Base-by-base conservation (phyloP, 2,113 vertebrate genomes). In the Octodon degus region DNA sequence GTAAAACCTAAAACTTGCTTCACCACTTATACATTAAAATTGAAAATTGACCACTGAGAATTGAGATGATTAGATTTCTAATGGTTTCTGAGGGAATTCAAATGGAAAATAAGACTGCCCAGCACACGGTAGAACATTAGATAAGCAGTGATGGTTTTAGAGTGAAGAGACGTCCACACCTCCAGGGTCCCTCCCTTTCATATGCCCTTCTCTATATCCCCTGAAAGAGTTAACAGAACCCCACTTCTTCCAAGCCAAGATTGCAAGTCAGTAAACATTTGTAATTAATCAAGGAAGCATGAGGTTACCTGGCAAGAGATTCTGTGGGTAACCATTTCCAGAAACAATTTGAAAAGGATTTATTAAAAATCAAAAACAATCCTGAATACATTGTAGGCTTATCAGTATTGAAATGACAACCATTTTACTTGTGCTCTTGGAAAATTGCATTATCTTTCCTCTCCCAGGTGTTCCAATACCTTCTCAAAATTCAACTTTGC, bases 11-110 rank as follows among this genome's bases (percentile, higher is more conserved):
- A 91, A 92, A 90, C 53, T 25, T 67, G 2, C 89, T 96, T 86
- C 16, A 62, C 25, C 74, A 95, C 30, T 89, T 95, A 65, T 40
- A 93, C 77, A 89, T 94, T 19, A 47, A 95, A 95, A 91, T 82
- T 86, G 86, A 55, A 95, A 95, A 89, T 50, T 91, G 53, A 91
- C 40, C 62, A 74, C 77, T 72, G 86, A 91, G 67, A 94, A 96
- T 86, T 58, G 50, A 91, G 37, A 74, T 89, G 55, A 96, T 86
- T 91, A 50, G 93, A 91, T 83, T 89, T 93, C 40, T 89, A 70
- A 89, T 32, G 47, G 79, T 95, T 96, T 97, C 37, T 82, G 12
- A 82, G 34, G 24, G 90, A 90, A 92, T 82, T 95, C 43, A 77
- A 65, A 32, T 91, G 60, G 65, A 86, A 95, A 89, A 86, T 90